These are phyloP conservation scores for Luffia ferchaultella DNA, from an alignment of 2,888 invertebrate species.

Conservation along the genomic window DNA sequence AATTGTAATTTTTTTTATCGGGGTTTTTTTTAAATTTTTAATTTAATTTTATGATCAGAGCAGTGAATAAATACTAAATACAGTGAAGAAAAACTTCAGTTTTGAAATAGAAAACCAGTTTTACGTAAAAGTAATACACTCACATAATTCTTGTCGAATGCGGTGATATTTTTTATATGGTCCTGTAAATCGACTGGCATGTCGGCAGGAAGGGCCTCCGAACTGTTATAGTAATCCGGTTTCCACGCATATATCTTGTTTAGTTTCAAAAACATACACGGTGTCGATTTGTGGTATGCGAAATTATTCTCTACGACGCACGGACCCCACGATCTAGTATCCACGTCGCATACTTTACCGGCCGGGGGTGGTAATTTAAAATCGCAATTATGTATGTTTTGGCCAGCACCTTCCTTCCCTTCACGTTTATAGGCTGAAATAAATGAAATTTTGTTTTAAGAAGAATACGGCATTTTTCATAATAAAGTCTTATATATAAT, in stretches of 20 bases:
- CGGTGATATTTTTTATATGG: conserved; percentile 67
- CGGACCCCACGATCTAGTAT: conserved; percentile 80
- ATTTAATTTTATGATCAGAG: no score
- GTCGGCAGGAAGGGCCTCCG: conserved; percentile 70
- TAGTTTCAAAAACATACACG: conserved; percentile 94
- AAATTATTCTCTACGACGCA: conserved; percentile 87
- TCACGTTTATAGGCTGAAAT: conserved; percentile 78
- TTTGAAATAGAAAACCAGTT: no score
- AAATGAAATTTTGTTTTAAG: conserved; percentile 5
- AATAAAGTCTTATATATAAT: no score
- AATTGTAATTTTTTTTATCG: no score
- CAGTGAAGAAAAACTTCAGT: no score
- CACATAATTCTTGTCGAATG: conserved; percentile 51
- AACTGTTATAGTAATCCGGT: conserved; percentile 82
- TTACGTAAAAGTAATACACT: no score
- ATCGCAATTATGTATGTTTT: conserved; percentile 79
- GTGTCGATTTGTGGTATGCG: conserved; percentile 90
- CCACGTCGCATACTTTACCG: conserved; percentile 87
- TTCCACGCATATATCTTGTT: conserved; percentile 95
- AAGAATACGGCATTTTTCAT: neutral
- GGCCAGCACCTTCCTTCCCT: conserved; percentile 75
- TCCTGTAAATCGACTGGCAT: conserved; percentile 80
- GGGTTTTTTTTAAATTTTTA: no score
- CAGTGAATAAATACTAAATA: no score
- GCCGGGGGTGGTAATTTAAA: conserved; percentile 74